Conservation (phyloP, 1,140 invertebrate species). For the Ridgeia piscesae region DNA sequence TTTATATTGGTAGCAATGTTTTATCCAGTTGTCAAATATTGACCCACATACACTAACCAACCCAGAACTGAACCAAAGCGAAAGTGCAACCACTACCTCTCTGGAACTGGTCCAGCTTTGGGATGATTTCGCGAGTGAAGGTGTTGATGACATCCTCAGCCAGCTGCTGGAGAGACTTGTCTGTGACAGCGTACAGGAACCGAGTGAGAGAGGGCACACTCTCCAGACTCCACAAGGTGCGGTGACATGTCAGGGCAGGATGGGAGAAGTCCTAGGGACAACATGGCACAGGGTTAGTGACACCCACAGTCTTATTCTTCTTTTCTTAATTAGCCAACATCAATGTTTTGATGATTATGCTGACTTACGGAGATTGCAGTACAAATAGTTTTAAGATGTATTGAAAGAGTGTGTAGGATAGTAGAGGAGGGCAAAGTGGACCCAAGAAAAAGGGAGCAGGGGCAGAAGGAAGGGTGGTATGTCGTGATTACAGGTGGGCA, state of each 20-base stretch:
- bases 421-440: too few species aligned
- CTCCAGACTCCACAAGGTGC: slow-evolving; percentile 73
- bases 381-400: too few species aligned
- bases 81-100: slow-evolving; percentile 48
- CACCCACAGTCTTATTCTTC: too few species aligned
- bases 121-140: slow-evolving; percentile 69
- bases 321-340: too few species aligned
- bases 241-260: slow-evolving; percentile 67
- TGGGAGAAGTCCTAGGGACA: slow-evolving; percentile 68
- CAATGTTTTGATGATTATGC: too few species aligned
- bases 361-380: too few species aligned
- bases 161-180: slow-evolving; percentile 63
- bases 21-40: too few species aligned
- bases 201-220: slow-evolving; percentile 69
- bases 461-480: too few species aligned
- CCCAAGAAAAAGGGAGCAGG: too few species aligned
- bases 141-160: slow-evolving; percentile 68
- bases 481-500: too few species aligned
- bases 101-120: slow-evolving; percentile 63
- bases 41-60: background rate
- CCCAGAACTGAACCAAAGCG: background rate
- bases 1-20: too few species aligned
- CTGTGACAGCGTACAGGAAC: slow-evolving; percentile 70
- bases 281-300: background rate
- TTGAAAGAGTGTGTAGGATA: too few species aligned